Evolutionary conservation across 2,888 invertebrate genomes (phyloP), one percentile per base, ranked within the genome.

Genomic region (Ormyrus pomaceus): DNA sequence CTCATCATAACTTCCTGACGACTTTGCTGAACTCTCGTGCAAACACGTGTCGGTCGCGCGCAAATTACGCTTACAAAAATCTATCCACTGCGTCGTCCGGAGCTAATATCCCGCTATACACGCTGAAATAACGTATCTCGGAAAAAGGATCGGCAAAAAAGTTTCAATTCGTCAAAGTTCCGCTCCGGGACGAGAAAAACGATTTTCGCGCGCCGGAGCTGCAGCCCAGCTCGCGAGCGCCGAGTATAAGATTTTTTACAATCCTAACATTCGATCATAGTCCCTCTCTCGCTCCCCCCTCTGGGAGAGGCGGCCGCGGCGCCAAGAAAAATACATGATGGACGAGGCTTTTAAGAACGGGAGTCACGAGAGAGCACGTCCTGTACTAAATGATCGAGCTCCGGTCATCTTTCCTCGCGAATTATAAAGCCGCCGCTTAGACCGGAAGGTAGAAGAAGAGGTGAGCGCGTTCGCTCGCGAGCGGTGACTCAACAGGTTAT

Each of bases 401-500:
- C 69, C 3, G n/a, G 68, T 55, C 58, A 61, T 61, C 61, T 68
- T 66, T 72, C 81, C 72, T 76, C 80, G 11, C 13, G n/a, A 53
- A 51, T 58, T 69, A 55, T 3, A 13, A 13, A n/a, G 66, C 59
- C n/a, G 10, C 7, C 6, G 46, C 13, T 11, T 3, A 65, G n/a
- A 34, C 2, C 34, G 34, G 34, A 34, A 4, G 34, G 34, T 34
- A 34, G 34, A 53, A 9, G 61, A 59, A 48, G 45, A 73, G 58
- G 51, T 6, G 19, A 13, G 13, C 51, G 50, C 56, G 50, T 50
- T 34, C 6, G 6, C 58, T 50, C 11, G 75, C 56, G 61, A 53
- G 11, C 8, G 56, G 59, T 59, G 83, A 85, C 85, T 87, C 87
- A 87, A 87, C 86, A 87, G 87, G 87, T 87, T 86, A 82, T 83